Evolutionary conservation across 2,797 vertebrate species (phyloP).

Genomic region (Ctenosaura bakeri): DNA sequence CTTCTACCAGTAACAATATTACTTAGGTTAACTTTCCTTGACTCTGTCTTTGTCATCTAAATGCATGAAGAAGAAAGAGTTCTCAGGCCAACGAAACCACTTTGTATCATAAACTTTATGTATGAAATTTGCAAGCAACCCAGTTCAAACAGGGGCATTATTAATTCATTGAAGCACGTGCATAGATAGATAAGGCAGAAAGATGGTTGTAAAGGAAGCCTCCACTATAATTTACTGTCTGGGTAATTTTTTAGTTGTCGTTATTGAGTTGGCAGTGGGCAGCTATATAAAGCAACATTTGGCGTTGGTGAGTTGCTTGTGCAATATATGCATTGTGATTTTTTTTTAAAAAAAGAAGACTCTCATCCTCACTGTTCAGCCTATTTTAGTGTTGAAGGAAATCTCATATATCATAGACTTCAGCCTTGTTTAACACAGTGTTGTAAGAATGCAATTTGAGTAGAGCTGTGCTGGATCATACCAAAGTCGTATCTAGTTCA

Average conservation of each 20-base stretch:
- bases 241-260: background rate
- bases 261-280: background rate
- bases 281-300: fast-evolving
- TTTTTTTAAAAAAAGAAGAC: background rate
- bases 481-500: background rate
- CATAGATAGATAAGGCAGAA: constrained; percentile 1
- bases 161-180: background rate
- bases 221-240: background rate
- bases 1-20: constrained; percentile 45
- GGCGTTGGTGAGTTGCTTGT: background rate
- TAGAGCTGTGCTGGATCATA: background rate
- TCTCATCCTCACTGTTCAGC: background rate
- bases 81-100: constrained; percentile 30
- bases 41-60: constrained; percentile 61
- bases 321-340: background rate
- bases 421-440: background rate
- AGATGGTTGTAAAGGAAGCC: background rate
- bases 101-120: constrained; percentile 44
- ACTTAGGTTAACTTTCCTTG: constrained; percentile 52
- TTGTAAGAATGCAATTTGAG: background rate
- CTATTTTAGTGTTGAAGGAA: background rate
- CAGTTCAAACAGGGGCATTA: constrained; percentile 16
- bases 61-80: constrained; percentile 42
- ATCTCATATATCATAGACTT: background rate
- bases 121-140: constrained; percentile 42